A percentile compares a stretch with the other conserved stretches of the same genome.
Evolutionary conservation across 2,888 invertebrate species (phyloP).

Genomic region (Sycophila texana): DNA sequence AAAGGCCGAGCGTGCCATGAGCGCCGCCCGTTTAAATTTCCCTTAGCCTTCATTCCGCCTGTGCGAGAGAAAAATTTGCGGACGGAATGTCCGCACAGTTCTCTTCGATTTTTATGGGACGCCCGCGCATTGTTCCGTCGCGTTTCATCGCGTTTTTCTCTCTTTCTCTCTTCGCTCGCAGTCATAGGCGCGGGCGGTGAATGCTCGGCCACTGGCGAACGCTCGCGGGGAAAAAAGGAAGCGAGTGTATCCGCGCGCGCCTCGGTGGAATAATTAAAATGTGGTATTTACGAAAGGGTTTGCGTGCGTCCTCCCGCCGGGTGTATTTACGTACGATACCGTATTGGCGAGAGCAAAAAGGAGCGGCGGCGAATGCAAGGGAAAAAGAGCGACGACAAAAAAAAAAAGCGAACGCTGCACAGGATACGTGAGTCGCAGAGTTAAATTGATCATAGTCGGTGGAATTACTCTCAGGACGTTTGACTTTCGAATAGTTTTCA

Average conservation of each 20-base stretch:
- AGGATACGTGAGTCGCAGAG: neutral
- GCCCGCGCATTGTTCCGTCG: conserved; percentile 36
- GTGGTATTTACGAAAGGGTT: conserved; percentile 63
- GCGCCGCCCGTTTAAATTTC: conserved; percentile 15
- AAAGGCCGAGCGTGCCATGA: neutral
- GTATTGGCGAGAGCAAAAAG: conserved; percentile 54
- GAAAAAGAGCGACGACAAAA: conserved; percentile 42
- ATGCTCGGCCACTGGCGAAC: conserved; percentile 36
- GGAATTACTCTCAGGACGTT: neutral
- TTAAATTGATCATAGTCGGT: conserved; percentile 26
- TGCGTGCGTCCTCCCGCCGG: conserved; percentile 56
- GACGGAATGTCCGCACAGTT: conserved; percentile 20
- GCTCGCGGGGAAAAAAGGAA: conserved; percentile 50
- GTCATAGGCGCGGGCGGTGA: conserved; percentile 21
- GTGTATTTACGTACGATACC: conserved; percentile 61
- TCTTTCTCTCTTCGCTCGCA: conserved; percentile 29
- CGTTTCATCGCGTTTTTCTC: conserved; percentile 37
- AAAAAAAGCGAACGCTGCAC: neutral
- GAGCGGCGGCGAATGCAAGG: conserved; percentile 48
- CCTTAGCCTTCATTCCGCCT: conserved; percentile 8
- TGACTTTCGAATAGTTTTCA: neutral
- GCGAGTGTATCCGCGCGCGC: neutral
- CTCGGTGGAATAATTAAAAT: conserved; percentile 68
- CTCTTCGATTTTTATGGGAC: conserved; percentile 50
- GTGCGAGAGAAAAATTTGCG: conserved; percentile 8